These are phyloP conservation scores for Heliconius hewitsoni DNA, from an alignment of 1,140 invertebrate genomes.

Conservation along the genomic window DNA sequence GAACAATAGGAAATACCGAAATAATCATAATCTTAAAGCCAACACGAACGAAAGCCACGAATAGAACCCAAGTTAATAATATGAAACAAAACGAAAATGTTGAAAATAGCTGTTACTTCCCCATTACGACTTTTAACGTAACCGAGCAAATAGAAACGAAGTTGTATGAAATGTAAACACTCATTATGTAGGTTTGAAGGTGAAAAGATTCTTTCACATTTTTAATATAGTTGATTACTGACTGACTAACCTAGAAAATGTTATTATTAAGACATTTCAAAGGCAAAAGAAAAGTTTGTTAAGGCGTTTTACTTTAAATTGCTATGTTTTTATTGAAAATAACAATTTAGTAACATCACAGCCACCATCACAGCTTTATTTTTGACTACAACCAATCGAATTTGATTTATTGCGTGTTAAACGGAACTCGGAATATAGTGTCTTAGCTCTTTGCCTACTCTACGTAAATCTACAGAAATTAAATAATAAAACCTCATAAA, in stretches of 20 bases:
- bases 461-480: too few species aligned
- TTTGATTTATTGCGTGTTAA: too few species aligned
- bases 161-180: conserved; percentile 2
- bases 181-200: background rate
- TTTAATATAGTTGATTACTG: conserved; percentile 1
- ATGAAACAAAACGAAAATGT: background rate
- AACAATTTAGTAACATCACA: too few species aligned
- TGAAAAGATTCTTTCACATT: conserved; percentile 7
- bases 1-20: too few species aligned
- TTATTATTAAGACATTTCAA: background rate
- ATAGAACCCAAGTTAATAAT: background rate
- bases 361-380: too few species aligned
- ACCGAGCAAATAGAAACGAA: background rate
- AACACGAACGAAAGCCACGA: too few species aligned
- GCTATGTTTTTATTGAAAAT: background rate
- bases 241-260: conserved; percentile 1
- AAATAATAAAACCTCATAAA: too few species aligned
- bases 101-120: background rate
- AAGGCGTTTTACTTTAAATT: too few species aligned
- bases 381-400: too few species aligned
- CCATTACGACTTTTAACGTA: background rate
- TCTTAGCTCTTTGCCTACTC: too few species aligned
- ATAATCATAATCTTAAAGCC: too few species aligned
- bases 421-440: too few species aligned
- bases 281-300: background rate